Evolutionary conservation across 2,113 vertebrate species (phyloP).

Genomic region (Microcebus ravelobensis): DNA sequence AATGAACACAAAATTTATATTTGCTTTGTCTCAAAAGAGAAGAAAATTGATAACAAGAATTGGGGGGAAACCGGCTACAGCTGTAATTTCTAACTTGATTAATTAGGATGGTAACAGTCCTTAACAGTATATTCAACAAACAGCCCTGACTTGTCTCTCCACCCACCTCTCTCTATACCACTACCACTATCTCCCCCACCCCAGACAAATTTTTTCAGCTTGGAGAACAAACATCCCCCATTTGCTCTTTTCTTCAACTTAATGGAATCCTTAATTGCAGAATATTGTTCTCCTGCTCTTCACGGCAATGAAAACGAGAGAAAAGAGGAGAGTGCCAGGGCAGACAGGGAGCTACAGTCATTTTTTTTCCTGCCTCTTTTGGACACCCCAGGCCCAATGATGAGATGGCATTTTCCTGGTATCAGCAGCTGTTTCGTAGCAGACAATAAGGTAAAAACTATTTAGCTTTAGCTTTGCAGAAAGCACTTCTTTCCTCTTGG

Average conservation of each 20-base stretch:
- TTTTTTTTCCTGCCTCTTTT: constrained; percentile 82
- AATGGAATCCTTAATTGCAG: constrained; percentile 99
- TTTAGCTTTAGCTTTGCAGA: constrained; percentile 78
- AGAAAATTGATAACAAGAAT: constrained; percentile 98
- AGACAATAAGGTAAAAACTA: constrained; percentile 85
- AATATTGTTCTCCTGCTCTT: constrained; percentile 98
- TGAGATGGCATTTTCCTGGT: constrained; percentile 86
- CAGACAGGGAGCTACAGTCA: constrained; percentile 86
- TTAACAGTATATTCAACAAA: constrained; percentile 96
- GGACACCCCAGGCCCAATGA: constrained; percentile 83
- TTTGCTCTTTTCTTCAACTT: constrained; percentile 99
- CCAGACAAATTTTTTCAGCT: constrained; percentile 91
- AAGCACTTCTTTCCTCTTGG: constrained; percentile 82
- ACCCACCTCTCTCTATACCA: constrained; percentile 89
- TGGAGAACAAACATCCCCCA: constrained; percentile 98
- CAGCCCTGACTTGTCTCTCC: constrained; percentile 94
- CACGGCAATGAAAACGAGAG: constrained; percentile 91
- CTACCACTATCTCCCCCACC: constrained; percentile 85
- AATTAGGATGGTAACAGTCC: constrained; percentile 97
- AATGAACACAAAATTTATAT: constrained; percentile 96
- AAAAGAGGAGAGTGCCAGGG: constrained; percentile 84
- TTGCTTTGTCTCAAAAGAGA: constrained; percentile 98
- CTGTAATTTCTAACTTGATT: constrained; percentile 99
- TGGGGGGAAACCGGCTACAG: constrained; percentile 91
- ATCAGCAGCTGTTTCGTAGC: constrained; percentile 85